Base-by-base conservation (phyloP, 2,113 vertebrate species). In the Nyctibius bracteatus region DNA sequence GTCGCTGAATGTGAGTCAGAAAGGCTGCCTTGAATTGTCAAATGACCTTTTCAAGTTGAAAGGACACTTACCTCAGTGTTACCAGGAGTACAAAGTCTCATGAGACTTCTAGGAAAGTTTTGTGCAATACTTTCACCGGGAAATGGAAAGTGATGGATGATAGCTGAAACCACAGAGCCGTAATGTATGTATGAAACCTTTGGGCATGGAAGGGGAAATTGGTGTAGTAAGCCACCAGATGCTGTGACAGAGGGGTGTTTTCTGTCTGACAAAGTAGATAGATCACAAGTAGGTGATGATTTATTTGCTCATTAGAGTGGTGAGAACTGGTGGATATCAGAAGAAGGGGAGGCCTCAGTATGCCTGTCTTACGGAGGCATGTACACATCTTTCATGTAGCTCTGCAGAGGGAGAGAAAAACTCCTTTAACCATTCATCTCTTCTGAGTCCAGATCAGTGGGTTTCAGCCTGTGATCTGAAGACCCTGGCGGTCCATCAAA, bases 241-340 rank as follows among this genome's bases (percentile, higher is more conserved):
- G 1, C 68, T 81, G 43, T 93, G 83, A 80, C 68, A 89, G 31
- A 87, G 73, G 39, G 44, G 14, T 57, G 73, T 79, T 85, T 96
- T 82, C 81, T 90, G 25, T 91, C 70, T 85, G 73, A 43, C 78
- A 89, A 78, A 85, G 41, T 4, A 79, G 86, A 92, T 55, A 39
- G 41, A 77, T 92, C 41, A 86, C 79, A 91, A 73, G 63, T 55
- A 75, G 73, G 52, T 37, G 73, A n/a, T 87, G 63, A 95, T 96
- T 92, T 94, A 88, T 97, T 92, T 96, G 84, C 62, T 92, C 20
- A 18, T 92, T 93, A 81, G 44, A 12, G 52, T 81, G 57, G 35
- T 91, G 35, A 72, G 55, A 83, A 47, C 30, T 81, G 75, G 71
- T 93, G 41, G 52, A 23, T 86, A 28, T 92, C 0, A 5, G 72